Conservation (phyloP, 2,797 vertebrate species). For the Phylloscopus collybita region DNA sequence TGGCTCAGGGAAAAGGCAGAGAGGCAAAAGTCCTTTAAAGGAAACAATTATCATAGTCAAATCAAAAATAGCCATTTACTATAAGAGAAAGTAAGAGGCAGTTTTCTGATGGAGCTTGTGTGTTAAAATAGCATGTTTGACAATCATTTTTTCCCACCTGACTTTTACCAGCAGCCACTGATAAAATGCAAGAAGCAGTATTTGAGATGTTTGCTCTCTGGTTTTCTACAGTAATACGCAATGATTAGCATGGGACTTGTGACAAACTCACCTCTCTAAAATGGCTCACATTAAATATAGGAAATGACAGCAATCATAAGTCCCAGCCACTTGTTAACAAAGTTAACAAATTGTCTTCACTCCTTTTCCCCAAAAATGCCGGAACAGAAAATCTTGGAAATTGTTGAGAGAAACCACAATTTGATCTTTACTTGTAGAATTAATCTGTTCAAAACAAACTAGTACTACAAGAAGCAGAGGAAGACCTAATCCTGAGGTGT, state of each 20-base stretch:
- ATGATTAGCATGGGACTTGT: not conserved
- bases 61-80: not conserved
- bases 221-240: not conserved
- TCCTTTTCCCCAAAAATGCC: not conserved
- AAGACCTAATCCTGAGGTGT: not conserved
- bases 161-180: not conserved
- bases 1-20: not conserved
- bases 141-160: not conserved
- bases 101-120: not conserved
- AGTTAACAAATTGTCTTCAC: not conserved
- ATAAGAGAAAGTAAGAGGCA: not conserved
- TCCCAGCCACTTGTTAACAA: not conserved
- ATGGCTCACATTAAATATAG: not conserved
- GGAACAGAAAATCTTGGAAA: not conserved
- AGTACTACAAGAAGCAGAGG: not conserved
- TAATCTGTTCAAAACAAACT: constrained; percentile 20
- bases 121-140: not conserved
- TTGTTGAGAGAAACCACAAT: not conserved
- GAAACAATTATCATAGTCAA: not conserved
- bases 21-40: constrained; percentile 27
- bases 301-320: not conserved
- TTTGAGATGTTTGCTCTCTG: not conserved
- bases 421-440: not conserved
- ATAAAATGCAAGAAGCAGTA: not conserved
- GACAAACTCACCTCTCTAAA: not conserved